Conservation (phyloP, 2,888 invertebrate species). For the Ommatoiulus sabulosus region DNA sequence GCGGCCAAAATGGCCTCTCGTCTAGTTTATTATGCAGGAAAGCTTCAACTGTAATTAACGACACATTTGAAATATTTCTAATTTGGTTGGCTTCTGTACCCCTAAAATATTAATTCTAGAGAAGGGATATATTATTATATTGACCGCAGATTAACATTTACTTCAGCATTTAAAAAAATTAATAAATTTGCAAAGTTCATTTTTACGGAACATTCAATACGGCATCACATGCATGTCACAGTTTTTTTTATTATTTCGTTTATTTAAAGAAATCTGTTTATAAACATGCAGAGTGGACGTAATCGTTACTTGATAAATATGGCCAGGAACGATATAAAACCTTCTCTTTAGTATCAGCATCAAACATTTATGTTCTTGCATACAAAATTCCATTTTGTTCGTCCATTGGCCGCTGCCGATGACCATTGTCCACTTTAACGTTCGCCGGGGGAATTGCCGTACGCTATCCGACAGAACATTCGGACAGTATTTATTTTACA, state of each 20-base stretch:
- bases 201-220: no score
- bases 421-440: not conserved
- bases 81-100: not conserved
- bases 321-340: not conserved
- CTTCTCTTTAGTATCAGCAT: not conserved
- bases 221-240: no score
- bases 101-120: not conserved
- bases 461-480: not conserved
- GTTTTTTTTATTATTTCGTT: no score
- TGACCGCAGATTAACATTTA: no score
- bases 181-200: no score
- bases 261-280: no score
- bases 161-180: no score
- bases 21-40: constrained; percentile 25
- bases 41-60: not conserved
- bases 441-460: not conserved
- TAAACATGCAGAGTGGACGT: no score
- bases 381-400: not conserved
- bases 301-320: not conserved
- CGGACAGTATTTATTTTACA: constrained; percentile 14
- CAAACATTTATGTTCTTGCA: not conserved
- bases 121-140: no score
- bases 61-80: not conserved
- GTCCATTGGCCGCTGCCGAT: not conserved
- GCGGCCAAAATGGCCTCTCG: not conserved